Evolutionary conservation across 2,113 vertebrate species (phyloP).

Genomic region (Pygoscelis antarcticus): DNA sequence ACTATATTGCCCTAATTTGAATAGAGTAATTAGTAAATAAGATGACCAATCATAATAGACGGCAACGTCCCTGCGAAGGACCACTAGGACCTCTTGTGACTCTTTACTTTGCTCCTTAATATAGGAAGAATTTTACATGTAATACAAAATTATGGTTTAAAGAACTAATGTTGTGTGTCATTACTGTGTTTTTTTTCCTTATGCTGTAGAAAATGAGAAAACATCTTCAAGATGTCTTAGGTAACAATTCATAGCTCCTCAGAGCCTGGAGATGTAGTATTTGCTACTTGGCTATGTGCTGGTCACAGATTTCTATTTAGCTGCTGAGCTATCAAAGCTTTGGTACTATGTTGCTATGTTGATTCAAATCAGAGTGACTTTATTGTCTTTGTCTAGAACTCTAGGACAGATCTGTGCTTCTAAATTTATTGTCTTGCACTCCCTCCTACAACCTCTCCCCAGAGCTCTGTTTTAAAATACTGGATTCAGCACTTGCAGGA

Average conservation of each 20-base stretch:
- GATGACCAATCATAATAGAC: neutral
- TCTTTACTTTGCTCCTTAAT: neutral
- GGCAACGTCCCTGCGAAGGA: neutral
- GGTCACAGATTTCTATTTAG: neutral
- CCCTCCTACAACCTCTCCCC: neutral
- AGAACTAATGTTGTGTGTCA: neutral
- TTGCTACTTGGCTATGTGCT: neutral
- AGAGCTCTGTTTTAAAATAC: neutral
- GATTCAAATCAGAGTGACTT: neutral
- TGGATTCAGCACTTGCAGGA: neutral
- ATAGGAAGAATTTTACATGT: neutral
- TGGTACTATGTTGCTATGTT: neutral
- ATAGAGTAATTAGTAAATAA: conserved; percentile 22
- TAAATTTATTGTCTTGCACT: neutral
- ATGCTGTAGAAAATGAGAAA: neutral
- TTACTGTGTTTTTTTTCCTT: neutral
- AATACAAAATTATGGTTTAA: neutral
- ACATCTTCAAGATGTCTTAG: neutral
- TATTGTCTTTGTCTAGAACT: neutral
- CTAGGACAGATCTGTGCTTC: neutral
- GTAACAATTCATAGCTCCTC: neutral
- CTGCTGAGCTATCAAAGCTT: neutral
- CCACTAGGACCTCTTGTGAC: neutral
- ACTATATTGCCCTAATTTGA: neutral
- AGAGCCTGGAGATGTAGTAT: neutral